These are phyloP conservation scores for Eupithecia exiguata DNA, from an alignment of 2,888 invertebrate genomes.

Conservation along the genomic window DNA sequence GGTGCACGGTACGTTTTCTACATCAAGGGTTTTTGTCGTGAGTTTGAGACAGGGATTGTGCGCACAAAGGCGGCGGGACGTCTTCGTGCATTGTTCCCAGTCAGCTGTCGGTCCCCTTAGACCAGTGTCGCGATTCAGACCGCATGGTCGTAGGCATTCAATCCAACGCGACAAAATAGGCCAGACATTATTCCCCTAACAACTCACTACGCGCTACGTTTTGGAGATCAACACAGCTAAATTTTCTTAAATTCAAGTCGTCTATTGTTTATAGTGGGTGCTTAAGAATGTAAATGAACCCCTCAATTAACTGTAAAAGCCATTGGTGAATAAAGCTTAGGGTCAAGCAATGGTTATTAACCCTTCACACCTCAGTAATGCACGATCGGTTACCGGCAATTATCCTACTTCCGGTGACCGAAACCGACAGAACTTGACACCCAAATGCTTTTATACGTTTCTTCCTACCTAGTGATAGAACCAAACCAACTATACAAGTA, in stretches of 20 bases:
- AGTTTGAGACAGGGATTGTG: conserved; percentile 61
- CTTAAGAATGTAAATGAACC: conserved; percentile 44
- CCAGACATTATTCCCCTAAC: conserved; percentile 24
- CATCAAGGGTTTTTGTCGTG: conserved; percentile 66
- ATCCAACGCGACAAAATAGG: conserved; percentile 31
- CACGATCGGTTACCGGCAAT: conserved; percentile 78
- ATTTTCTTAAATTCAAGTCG: not conserved
- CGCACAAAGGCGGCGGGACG: conserved; percentile 78
- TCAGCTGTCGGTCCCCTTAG: conserved; percentile 77
- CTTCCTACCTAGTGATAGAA: conserved; percentile 29
- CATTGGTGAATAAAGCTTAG: conserved; percentile 61
- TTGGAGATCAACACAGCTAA: conserved; percentile 5
- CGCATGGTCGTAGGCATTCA: conserved; percentile 29
- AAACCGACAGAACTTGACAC: conserved; percentile 61
- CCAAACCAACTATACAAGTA: not conserved
- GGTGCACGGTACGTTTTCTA: conserved; percentile 74
- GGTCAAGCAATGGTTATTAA: conserved; percentile 81
- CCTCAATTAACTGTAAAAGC: conserved; percentile 37
- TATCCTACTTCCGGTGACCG: conserved; percentile 71
- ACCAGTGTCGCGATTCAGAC: conserved; percentile 62
- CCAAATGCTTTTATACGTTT: conserved; percentile 43
- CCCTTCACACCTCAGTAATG: conserved; percentile 79
- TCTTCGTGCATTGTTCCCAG: conserved; percentile 78
- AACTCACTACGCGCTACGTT: conserved; percentile 23
- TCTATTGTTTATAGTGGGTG: conserved; percentile 35